Percentiles rank a stretch among this genome's conserved stretches.
Evolutionary conservation across 2,113 vertebrate species (phyloP).

Genomic region (Conger conger): DNA sequence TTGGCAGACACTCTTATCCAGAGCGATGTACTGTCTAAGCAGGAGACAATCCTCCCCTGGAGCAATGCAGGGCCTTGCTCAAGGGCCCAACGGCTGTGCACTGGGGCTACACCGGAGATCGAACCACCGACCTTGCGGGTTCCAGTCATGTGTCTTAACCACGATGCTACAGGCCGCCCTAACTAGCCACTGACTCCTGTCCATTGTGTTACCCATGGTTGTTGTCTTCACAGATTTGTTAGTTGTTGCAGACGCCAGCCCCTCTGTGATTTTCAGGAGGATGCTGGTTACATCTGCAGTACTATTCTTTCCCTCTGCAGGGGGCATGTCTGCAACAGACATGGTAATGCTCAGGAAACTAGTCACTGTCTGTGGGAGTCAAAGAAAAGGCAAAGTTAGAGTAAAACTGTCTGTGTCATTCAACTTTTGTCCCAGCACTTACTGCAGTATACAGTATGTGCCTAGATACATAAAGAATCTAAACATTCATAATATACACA

Average conservation of each 20-base stretch:
- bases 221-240: conserved; percentile 28
- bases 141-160: no score
- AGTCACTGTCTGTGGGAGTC: conserved; percentile 46
- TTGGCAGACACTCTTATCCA: no score
- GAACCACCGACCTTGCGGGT: no score
- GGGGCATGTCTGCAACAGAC: background rate
- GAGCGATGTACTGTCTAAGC: no score
- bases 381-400: background rate
- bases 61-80: no score
- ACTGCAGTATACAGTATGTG: background rate
- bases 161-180: no score
- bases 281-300: conserved; percentile 34
- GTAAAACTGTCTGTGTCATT: background rate
- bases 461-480: background rate
- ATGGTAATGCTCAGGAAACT: conserved; percentile 35
- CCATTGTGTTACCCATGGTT: conserved; percentile 47
- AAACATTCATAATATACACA: no score
- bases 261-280: conserved; percentile 51
- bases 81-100: no score
- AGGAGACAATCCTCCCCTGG: no score
- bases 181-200: no score
- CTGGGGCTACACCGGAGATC: no score
- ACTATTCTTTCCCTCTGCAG: conserved; percentile 31
- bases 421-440: background rate
- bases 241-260: conserved; percentile 36